Evolutionary conservation across 1,140 invertebrate species (phyloP), one percentile per base, ranked within the genome.

Genomic region (Aricia agestis): DNA sequence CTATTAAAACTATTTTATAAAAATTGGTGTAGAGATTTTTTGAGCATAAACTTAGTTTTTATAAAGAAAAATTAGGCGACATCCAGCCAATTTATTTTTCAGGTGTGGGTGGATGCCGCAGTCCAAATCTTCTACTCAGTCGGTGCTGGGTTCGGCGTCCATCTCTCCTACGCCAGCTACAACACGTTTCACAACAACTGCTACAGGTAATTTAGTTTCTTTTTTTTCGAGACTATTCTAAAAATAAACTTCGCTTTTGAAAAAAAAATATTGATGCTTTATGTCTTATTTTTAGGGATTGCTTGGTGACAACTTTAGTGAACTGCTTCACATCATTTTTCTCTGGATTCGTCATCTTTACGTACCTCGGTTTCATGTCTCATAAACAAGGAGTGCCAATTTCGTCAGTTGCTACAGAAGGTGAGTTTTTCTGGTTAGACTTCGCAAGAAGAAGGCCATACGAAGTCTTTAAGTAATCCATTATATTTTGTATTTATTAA

Each of bases 321-420:
- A 99, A 99, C 87, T 98, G 97, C 76, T 93, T 96, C 68, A 99
- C 98, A 0, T 98, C 97, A 80, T 98, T 99, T 91, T 94, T 99
- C 70, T 97, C 98, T 1, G 98, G 98, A 3, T 98, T 99, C 86
- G 98, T 98, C 3, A 98, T 99, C 77, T 99, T 99, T 89, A 97
- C 97, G 1, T 98, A 98, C 72, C 93, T 97, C 10, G 97, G 97
- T 2, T 98, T 97, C 86, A 98, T 98, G 97, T 96, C 97, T 0
- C 92, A 97, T 78, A 95, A 96, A 65, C 95, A 97, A 84, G 94
- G 95, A 41, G 96, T 96, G 59, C 94, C 94, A n/a, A 95, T 98
- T 61, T 94, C 95, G 66, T 94, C 96, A 45, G 96, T 98, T 0
- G 96, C 96, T 11, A 93, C 96, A 61, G 96, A 97, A 92, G 97